Evolutionary conservation across 2,113 vertebrate genomes (phyloP).

Genomic region (Paraplagusia blochii): DNA sequence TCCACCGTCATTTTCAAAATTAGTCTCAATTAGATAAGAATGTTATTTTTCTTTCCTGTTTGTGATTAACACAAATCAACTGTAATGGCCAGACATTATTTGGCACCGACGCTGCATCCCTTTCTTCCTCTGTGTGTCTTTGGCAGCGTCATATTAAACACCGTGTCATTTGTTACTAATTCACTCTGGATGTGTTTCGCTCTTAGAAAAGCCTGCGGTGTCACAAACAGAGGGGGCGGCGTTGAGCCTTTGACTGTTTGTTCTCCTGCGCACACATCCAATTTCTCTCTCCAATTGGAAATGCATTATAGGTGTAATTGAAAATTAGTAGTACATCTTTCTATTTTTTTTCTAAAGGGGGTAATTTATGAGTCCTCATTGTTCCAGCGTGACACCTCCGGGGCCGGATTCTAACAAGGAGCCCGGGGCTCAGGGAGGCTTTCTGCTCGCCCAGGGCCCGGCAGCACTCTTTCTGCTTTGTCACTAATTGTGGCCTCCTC

Average conservation of each 20-base stretch:
- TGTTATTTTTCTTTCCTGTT: slow-evolving; percentile 33
- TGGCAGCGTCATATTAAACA: slow-evolving; percentile 44
- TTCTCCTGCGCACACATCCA: slow-evolving; percentile 84
- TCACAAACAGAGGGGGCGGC: slow-evolving; percentile 53
- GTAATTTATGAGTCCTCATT: slow-evolving; percentile 99
- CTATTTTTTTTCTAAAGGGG: slow-evolving; percentile 83
- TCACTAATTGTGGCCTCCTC: slow-evolving; percentile 99
- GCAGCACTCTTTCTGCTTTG: slow-evolving; percentile 86
- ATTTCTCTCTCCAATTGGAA: slow-evolving; percentile 93
- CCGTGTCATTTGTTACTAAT: slow-evolving; percentile 58
- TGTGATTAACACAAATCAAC: slow-evolving; percentile 45
- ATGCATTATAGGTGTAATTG: slow-evolving; percentile 99
- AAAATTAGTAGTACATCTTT: slow-evolving; percentile 99
- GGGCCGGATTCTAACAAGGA: slow-evolving; percentile 95
- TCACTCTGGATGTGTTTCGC: slow-evolving; percentile 40
- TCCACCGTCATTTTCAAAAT: slow-evolving; percentile 36
- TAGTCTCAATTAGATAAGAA: slow-evolving; percentile 47
- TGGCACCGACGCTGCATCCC: slow-evolving; percentile 1
- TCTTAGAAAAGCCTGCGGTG: slow-evolving; percentile 35
- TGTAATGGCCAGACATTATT: slow-evolving; percentile 52
- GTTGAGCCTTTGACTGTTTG: slow-evolving; percentile 70
- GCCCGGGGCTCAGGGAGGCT: slow-evolving; percentile 88
- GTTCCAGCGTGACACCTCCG: slow-evolving; percentile 94
- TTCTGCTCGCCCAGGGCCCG: slow-evolving; percentile 76
- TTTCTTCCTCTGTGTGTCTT: slow-evolving; percentile 19